These are phyloP conservation scores for Schizopygopsis malacanthus DNA, from an alignment of 2,797 vertebrate genomes.

Conservation along the genomic window DNA sequence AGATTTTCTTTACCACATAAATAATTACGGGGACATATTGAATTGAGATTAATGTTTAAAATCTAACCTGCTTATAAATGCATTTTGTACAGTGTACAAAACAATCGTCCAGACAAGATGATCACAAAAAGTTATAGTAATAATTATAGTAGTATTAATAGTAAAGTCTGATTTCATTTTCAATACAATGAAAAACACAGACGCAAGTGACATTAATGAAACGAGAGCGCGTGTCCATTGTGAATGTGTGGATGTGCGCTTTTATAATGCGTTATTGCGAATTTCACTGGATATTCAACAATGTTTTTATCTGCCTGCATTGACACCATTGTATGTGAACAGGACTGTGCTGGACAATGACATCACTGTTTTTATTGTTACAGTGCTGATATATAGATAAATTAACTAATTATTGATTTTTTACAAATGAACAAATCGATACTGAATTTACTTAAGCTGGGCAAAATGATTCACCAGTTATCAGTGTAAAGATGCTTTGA, in stretches of 20 bases:
- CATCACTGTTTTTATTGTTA: neutral
- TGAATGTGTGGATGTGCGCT: neutral
- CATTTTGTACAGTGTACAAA: slow-evolving; percentile 17
- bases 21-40: neutral
- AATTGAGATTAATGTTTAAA: slow-evolving; percentile 1
- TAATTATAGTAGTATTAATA: neutral
- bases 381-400: neutral
- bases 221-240: neutral
- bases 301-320: neutral
- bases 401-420: neutral
- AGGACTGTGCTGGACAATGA: neutral
- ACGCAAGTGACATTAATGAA: neutral
- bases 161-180: slow-evolving; percentile 9
- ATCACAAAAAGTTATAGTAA: neutral
- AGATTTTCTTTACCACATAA: neutral
- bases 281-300: neutral
- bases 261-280: neutral
- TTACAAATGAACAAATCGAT: neutral
- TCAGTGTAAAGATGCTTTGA: too few relatives aligned
- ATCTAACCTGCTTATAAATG: slow-evolving; percentile 3
- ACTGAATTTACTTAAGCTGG: too few relatives aligned
- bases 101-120: slow-evolving; percentile 10
- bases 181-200: neutral
- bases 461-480: too few relatives aligned
- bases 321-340: neutral